Evolutionary conservation across 23 tunicate genomes (phyloP).

Genomic region (Trididemnum nubilum): DNA sequence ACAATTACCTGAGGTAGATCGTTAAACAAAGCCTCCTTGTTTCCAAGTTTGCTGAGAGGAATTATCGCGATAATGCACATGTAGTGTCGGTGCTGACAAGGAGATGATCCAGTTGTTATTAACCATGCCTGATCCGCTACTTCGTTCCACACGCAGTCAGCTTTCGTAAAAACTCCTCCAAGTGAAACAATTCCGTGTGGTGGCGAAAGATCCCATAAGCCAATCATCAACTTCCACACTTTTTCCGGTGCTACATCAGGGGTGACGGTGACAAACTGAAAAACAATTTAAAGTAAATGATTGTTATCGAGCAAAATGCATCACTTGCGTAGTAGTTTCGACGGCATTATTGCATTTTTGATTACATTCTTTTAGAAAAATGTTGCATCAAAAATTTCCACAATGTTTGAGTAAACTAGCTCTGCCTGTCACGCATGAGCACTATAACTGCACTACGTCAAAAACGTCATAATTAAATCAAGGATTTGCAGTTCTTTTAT

Average conservation of each 20-base stretch:
- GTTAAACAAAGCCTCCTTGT: neutral
- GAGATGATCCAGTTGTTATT: neutral
- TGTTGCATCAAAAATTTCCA: no score
- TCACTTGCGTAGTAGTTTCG: neutral
- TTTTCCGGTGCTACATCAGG: neutral
- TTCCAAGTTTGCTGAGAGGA: neutral
- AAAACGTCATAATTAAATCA: no score
- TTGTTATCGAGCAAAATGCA: neutral
- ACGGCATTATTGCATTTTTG: no score
- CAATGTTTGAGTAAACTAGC: no score
- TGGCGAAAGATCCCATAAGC: neutral
- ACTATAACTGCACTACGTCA: no score
- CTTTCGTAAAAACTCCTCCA: neutral
- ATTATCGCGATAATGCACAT: neutral
- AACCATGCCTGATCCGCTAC: conserved; percentile 1
- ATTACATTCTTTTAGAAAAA: no score
- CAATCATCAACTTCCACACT: neutral
- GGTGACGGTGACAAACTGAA: neutral
- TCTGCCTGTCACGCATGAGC: no score
- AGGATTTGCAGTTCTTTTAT: no score
- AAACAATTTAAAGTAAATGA: neutral
- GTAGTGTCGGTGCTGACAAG: neutral
- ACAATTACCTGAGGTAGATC: neutral
- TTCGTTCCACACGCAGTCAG: neutral
- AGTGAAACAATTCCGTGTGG: neutral